Conservation (phyloP, 1,140 invertebrate species). For the Caenorhabditis inopinata region DNA sequence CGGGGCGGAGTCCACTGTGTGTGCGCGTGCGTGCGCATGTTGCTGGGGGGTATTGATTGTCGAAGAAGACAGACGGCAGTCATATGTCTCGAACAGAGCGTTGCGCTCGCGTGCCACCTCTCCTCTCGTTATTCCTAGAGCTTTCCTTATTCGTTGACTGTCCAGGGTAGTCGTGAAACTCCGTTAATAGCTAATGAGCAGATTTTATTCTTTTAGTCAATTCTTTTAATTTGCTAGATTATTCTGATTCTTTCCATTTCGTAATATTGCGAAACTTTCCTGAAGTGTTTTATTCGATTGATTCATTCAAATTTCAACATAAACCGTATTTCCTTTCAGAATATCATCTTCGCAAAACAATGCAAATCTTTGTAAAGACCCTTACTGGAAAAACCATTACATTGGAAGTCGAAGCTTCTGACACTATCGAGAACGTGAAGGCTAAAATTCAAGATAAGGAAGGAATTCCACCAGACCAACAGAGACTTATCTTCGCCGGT, state of each 20-base stretch:
- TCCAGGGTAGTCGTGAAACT: no score
- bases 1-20: neutral
- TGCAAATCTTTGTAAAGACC: slow-evolving; percentile 70
- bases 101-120: neutral
- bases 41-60: neutral
- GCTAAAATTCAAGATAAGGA: slow-evolving; percentile 40
- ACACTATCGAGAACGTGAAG: slow-evolving; percentile 73
- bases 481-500: slow-evolving; percentile 70
- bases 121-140: no score
- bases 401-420: slow-evolving; percentile 72
- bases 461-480: slow-evolving; percentile 37
- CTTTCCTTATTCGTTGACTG: neutral
- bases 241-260: no score
- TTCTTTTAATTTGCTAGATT: no score
- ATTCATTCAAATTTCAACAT: no score
- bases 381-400: slow-evolving; percentile 69
- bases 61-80: neutral
- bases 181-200: no score
- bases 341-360: no score
- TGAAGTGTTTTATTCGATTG: neutral
- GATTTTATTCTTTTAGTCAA: no score
- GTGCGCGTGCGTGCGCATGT: neutral
- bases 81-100: slow-evolving; percentile 1
- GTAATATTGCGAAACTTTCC: neutral
- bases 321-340: no score